Base-by-base conservation (phyloP, 2,113 vertebrate genomes). In the Cricetomys ansorgei region DNA sequence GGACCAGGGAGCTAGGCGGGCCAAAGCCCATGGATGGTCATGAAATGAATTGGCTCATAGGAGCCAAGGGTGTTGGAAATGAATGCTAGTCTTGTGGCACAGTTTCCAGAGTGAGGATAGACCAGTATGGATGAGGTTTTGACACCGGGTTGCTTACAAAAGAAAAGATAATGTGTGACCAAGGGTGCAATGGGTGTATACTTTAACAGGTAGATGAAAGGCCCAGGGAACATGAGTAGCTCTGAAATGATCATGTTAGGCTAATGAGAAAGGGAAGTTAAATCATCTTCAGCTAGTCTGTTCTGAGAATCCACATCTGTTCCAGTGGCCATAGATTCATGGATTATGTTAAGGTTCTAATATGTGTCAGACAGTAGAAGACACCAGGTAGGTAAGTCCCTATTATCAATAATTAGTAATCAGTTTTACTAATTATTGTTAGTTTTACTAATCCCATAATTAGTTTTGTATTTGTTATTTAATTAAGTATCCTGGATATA, bases 1-100 rank as follows among this genome's bases (percentile, higher is more conserved):
- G 98, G 98, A 96, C 97, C 95, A n/a, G 48, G 97, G 95, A 95
- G 94, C 80, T 9, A 73, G 92, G 92, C 97, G 79, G 95, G 96
- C 97, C 98, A 96, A 96, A 98, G 95, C 70, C 76, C 94, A 16
- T 85, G 75, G 57, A 94, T 73, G 97, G 90, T 69, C 50, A 1
- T 88, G 96, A 98, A 97, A 92, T 92, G 97, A 94, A 92, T 6
- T 59, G 81, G 96, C 91, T 65, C 40, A 29, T 65, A 92, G 96
- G 90, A 96, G 97, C 97, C 98, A 86, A 93, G 53, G 85, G 67
- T 0, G 43, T 95, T 96, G 81, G 84, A 96, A 93, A 93, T 21
- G 12, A 76, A 96, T 72, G 92, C 88, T 86, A 9, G 65, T 92
- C 72, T 40, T 55, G 25, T 45, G 79, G 75, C 55, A 15, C 31